phyloP scores from a whole-genome alignment of 2,888 invertebrate species.

The Pollenia griseotomentosa region DNA sequence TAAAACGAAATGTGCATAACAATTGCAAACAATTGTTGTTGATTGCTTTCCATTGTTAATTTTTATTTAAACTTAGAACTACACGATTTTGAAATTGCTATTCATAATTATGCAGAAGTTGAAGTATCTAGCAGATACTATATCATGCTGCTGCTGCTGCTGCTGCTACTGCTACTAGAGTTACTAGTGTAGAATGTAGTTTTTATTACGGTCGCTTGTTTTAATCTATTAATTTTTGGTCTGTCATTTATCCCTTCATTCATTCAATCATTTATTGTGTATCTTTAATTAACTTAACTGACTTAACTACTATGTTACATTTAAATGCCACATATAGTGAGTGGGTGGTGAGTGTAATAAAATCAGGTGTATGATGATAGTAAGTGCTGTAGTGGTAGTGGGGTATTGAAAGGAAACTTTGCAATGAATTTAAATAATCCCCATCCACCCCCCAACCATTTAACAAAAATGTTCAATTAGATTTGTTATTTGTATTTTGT shows the following conservation, averaged over 20 bases:
- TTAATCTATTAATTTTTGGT: constrained; percentile 50
- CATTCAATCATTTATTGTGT: constrained; percentile 49
- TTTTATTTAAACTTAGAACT: not conserved
- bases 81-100: not conserved
- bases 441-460: not conserved
- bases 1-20: constrained; percentile 61
- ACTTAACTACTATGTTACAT: not conserved
- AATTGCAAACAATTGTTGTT: constrained; percentile 54
- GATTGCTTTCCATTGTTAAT: constrained; percentile 48
- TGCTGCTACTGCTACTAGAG: not conserved
- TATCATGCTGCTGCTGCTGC: not conserved
- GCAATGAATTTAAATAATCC: constrained; percentile 6
- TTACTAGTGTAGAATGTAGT: not conserved
- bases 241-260: constrained; percentile 21
- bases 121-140: not conserved
- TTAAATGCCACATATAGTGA: too few species aligned
- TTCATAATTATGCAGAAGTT: constrained; percentile 18
- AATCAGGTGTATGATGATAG: not conserved
- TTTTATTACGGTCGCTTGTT: constrained; percentile 40
- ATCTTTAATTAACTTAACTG: constrained; percentile 44
- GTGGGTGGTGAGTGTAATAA: not conserved
- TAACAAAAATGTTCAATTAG: constrained; percentile 39
- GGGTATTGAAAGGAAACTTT: not conserved
- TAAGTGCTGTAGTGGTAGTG: not conserved
- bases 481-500: constrained; percentile 1